Evolutionary conservation across 2,113 vertebrate genomes (phyloP).

Genomic region (human (Homo sapiens)): GRCh38 chr12:88327501-88328000

Average conservation of each 20-base stretch:
- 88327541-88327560: background rate
- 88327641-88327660: slow-evolving; percentile 21
- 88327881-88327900: background rate
- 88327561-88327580: background rate
- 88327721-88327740: background rate
- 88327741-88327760: background rate
- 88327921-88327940: background rate
- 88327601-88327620: background rate
- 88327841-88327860: background rate
- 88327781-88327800: background rate
- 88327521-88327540: background rate
- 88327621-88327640: background rate
- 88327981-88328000: background rate
- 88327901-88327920: background rate
- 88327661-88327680: background rate
- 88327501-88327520: background rate
- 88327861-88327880: background rate
- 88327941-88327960: background rate
- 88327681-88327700: background rate
- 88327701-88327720: background rate
- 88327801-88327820: background rate
- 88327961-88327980: background rate
- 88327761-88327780: background rate
- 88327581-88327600: background rate
- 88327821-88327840: background rate